Evolutionary conservation across 30 jellyfish, hydroid and myxozoan genomes (phyloP), one percentile per base, ranked within the genome.

Genomic region (Cassiopea xamachana): DNA sequence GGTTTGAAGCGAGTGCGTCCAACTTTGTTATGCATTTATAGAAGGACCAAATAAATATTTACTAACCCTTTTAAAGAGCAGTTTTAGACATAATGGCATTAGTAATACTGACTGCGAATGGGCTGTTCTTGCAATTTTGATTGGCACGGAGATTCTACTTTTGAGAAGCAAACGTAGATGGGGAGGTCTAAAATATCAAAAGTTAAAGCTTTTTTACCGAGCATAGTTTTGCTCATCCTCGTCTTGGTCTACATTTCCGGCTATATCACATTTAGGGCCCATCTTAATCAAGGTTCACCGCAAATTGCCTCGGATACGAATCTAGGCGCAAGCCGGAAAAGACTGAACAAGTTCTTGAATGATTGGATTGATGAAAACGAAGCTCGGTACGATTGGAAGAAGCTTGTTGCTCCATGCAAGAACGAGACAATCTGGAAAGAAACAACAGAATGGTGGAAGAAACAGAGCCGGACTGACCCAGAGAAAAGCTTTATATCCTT

Each of bases 401-500:
- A 45, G 27, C 90, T 43, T 1, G 16, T 90, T 19, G 46, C 71
- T 8, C 77, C 93, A 2, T 90, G 97, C 45, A 72, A 48, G 55
- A 60, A 67, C 73, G 48, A 9, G 79, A 90, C 97, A 7, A 82
- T 50, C 45, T 90, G 97, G 97, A 64, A 77, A 27, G 73, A 81
- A 46, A 90, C 99, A 44, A 61, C 69, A 19, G 98, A 97, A 60
- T 96, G 99, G 99, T 88, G 95, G 95, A 81, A 87, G 49, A 85
- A 84, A 60, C 86, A 43, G 46, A 89, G 81, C 83, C 85, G 98
- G 61, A 96, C 99, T 39, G 98, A 92, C 71, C 97, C 95, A 1
- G 79, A 60, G 6, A 85, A 81, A 39, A 87, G 97, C 75, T 92
- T 80, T 76, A 81, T 96, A 17, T 82, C 97, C 14, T 73, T 83